Base-by-base conservation (phyloP, 1,140 invertebrate genomes). In the Panulirus ornatus region DNA sequence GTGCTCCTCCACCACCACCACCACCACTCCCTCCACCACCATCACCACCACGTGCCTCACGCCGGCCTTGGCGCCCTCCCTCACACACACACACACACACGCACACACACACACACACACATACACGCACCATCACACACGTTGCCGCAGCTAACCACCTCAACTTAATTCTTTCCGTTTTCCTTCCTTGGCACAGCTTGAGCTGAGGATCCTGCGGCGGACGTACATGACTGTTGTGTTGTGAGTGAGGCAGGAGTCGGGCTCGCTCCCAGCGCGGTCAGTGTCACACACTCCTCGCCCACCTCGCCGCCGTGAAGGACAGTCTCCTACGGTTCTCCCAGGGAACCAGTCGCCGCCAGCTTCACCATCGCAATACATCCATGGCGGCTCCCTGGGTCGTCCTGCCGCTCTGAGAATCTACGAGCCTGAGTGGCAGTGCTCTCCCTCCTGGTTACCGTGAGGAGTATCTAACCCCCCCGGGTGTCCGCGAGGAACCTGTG, bases 211-310 rank as follows among this genome's bases (percentile, higher is more conserved):
- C 44, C 5, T 66, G n/a, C 5, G 3, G 22, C n/a, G 1, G 58
- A 66, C 6, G 58, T 30, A 66, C n/a, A 27, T 14, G 2, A 16
- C 19, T 19, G 9, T 58, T 66, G 8, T 66, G 27, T 8, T 66
- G 27, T 16, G n/a, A 27, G 58, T 58, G 0, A 66, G 58, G 27
- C 27, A 66, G n/a, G 3, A 27, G n/a, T 9, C 2, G 58, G 14
- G 19, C 22, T 58, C 14, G 54, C 19, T 58, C 11, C 11, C 54
- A 30, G 58, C n/a, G 44, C 58, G 58, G 58, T 66, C 58, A 66
- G n/a, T 66, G 58, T 66, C 58, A 66, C 58, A 66, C 58, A 22
- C n/a, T n/a, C n/a, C n/a, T 66, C 58, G 58, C 58, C 58, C 58
- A 66, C 58, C 58, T 5, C 58, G 6, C 58, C 58, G 22, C 58